Percentiles rank a stretch among this genome's conserved stretches.
phyloP scores from a whole-genome alignment of 2,113 vertebrate genomes.

The Xyliphius kryptos region DNA sequence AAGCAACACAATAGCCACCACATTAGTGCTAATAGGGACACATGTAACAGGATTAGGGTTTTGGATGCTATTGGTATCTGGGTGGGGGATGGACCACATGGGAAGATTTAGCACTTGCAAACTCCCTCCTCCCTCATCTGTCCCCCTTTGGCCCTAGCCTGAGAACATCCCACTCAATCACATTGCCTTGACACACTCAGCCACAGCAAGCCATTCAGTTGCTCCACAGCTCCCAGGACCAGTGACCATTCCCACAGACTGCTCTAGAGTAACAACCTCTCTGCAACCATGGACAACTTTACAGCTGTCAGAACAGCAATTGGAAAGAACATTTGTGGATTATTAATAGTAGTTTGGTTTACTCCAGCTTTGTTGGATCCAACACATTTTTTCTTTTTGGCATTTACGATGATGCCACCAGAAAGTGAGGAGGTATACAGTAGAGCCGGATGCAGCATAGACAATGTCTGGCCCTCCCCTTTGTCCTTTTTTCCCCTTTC shows the following conservation, averaged over 20 bases:
- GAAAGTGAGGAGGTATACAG: slow-evolving; percentile 25
- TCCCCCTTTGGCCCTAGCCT: slow-evolving; percentile 38
- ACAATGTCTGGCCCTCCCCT: slow-evolving; percentile 23
- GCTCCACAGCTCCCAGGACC: slow-evolving; percentile 30
- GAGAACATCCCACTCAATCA: slow-evolving; percentile 54
- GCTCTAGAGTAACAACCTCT: slow-evolving; percentile 28
- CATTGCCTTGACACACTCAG: slow-evolving; percentile 42
- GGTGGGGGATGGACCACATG: slow-evolving; percentile 57
- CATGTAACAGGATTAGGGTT: slow-evolving; percentile 63
- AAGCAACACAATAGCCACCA: slow-evolving; percentile 54
- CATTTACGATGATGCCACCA: slow-evolving; percentile 6
- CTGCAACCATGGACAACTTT: slow-evolving; percentile 12
- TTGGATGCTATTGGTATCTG: slow-evolving; percentile 52
- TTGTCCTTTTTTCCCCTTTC: slow-evolving; percentile 37
- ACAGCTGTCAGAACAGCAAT: slow-evolving; percentile 14
- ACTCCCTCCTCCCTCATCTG: slow-evolving; percentile 28
- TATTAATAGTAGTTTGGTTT: neutral
- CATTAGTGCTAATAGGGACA: slow-evolving; percentile 63
- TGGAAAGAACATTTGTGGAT: neutral
- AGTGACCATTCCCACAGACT: slow-evolving; percentile 38
- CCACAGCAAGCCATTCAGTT: slow-evolving; percentile 37
- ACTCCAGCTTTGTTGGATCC: slow-evolving; percentile 3
- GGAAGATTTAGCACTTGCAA: slow-evolving; percentile 46
- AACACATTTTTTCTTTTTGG: slow-evolving; percentile 4
- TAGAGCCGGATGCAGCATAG: slow-evolving; percentile 17